Base-by-base conservation (phyloP, 2,888 invertebrate species). In the Mactromeris polynyma region DNA sequence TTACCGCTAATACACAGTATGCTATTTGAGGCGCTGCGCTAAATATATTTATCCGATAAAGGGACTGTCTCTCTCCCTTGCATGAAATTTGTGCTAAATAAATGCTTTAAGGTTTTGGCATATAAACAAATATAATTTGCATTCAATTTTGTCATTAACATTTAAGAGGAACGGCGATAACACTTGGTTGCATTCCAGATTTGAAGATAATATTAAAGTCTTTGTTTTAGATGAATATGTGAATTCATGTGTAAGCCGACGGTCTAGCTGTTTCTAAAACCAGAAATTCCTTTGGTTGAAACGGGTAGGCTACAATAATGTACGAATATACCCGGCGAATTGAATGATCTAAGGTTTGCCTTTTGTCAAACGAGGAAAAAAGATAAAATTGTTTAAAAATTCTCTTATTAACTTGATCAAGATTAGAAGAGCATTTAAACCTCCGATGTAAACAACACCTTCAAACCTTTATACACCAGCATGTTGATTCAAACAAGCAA, bases 141-240 rank as follows among this genome's bases (percentile, higher is more conserved):
- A 73, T 33, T 73, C 36, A 73, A 73, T 33, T 73, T 73, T 73
- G 73, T 73, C 58, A 83, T 77, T 83, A 77, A 77, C 69, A 46
- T 38, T 78, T 38, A 51, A 51, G 69, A 54, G 33, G 78, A 84
- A 83, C 78, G 77, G 54, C 9, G 84, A 84, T 84, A 84, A 51
- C 46, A 78, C 11, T 84, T 84, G 84, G 84, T 84, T 54, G 36
- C 84, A 84, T 84, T 84, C 84, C 84, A 84, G 78, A 51, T 51
- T 54, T 54, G 79, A 78, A 84, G 84, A 84, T 84, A 84, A 78
- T 84, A 51, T 78, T 51, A 40, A 33, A 31, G 2, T 38, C 54
- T 78, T 84, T 84, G 77, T 84, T 84, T 84, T 78, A 78, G 38
- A 40, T 78, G 31, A 84, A 84, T 84, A 54, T 54, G 78, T 33